phyloP scores from a whole-genome alignment of 2,888 invertebrate species.

The Lasioglossum malachurum region DNA sequence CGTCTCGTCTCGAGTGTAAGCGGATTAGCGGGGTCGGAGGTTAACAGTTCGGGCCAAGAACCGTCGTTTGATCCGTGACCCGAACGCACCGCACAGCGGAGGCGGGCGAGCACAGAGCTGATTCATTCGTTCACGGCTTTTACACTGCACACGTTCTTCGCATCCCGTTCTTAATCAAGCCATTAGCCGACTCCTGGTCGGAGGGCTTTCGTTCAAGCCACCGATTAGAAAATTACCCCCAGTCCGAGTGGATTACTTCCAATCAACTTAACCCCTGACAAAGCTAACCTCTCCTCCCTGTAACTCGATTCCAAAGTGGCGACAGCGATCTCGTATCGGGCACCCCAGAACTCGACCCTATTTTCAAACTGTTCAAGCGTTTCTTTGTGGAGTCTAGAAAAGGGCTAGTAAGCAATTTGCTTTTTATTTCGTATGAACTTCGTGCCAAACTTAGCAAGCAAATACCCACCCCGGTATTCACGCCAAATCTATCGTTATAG shows the following conservation, averaged over 20 bases:
- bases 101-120: constrained; percentile 65
- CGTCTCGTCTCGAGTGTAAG: constrained; percentile 59
- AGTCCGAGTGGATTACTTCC: constrained; percentile 49
- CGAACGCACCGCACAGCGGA: constrained; percentile 72
- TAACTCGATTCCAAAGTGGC: neutral
- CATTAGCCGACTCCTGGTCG: constrained; percentile 49
- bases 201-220: constrained; percentile 1
- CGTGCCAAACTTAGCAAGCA: too few relatives aligned
- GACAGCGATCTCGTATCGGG: neutral
- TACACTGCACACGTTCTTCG: constrained; percentile 37
- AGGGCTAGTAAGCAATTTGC: too few relatives aligned
- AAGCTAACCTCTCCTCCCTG: neutral
- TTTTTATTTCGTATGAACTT: too few relatives aligned
- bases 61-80: constrained; percentile 82
- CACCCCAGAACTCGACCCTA: neutral
- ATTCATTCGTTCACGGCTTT: constrained; percentile 73
- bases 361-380: too few relatives aligned
- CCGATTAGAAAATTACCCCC: constrained; percentile 35
- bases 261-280: constrained; percentile 30
- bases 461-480: too few relatives aligned
- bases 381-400: too few relatives aligned
- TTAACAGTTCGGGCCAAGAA: constrained; percentile 79
- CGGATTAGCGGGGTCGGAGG: constrained; percentile 72
- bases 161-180: constrained; percentile 63
- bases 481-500: too few relatives aligned